phyloP scores from a whole-genome alignment of 1,140 invertebrate genomes.

The Drosophila mojavensis region DNA sequence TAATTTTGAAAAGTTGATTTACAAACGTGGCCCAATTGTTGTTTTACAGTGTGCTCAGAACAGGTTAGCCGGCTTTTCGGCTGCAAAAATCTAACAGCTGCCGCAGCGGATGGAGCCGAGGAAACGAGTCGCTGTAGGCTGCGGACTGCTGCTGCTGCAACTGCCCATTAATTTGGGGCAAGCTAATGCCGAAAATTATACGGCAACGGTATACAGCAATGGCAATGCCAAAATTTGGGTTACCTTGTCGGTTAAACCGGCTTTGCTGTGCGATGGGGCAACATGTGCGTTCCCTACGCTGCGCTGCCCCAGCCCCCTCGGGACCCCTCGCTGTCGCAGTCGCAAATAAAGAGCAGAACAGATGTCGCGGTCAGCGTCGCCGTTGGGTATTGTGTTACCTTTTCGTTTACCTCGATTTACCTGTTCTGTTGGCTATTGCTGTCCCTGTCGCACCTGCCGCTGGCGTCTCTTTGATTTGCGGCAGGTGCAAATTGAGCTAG shows the following conservation, averaged over 20 bases:
- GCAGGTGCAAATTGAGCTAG: constrained; percentile 67
- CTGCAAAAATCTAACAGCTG: constrained; percentile 73
- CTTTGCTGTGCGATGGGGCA: constrained; percentile 19
- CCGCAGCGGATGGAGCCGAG: constrained; percentile 33
- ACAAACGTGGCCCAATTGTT: neutral
- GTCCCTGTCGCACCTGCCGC: constrained; percentile 1
- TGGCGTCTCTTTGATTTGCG: constrained; percentile 67
- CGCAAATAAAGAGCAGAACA: constrained; percentile 40
- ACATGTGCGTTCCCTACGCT: constrained; percentile 8
- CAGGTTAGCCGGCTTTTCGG: constrained; percentile 36
- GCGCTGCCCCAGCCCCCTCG: neutral
- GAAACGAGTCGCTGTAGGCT: constrained; percentile 36
- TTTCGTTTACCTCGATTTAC: constrained; percentile 37
- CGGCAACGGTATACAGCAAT: constrained; percentile 63
- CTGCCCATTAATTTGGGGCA: constrained; percentile 69
- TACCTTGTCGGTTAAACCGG: constrained; percentile 59
- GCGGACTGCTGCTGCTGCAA: constrained; percentile 20
- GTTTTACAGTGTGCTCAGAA: constrained; percentile 44
- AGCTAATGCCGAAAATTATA: constrained; percentile 79
- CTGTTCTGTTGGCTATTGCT: constrained; percentile 25
- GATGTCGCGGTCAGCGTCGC: constrained; percentile 52
- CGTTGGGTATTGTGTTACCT: constrained; percentile 67
- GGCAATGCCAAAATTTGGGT: constrained; percentile 63
- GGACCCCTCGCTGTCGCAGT: neutral
- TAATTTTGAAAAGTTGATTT: neutral